These are phyloP conservation scores for Polypedilum pembai DNA, from an alignment of 1,140 invertebrate genomes.

Conservation along the genomic window DNA sequence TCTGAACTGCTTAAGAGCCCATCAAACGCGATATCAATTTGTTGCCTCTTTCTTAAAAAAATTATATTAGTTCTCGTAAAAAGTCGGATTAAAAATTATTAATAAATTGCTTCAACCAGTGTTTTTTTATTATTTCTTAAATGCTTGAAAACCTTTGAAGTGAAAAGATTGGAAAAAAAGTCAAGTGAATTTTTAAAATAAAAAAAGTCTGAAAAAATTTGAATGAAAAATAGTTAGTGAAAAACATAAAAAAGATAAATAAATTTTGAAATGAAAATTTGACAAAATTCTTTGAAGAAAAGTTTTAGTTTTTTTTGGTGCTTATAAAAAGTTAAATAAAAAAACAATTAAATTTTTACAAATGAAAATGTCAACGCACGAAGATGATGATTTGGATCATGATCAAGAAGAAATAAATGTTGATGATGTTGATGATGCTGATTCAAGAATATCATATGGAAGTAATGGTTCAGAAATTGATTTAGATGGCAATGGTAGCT, in stretches of 20 bases:
- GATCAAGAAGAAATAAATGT: conserved; percentile 55
- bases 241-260: not conserved
- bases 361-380: conserved; percentile 41
- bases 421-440: conserved; percentile 48
- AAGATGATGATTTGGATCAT: conserved; percentile 48
- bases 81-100: not conserved
- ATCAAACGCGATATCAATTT: not conserved
- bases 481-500: conserved; percentile 42
- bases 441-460: conserved; percentile 51
- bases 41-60: too few relatives aligned
- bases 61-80: too few relatives aligned
- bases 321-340: not conserved
- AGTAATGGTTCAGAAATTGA: conserved; percentile 46
- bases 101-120: not conserved
- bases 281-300: not conserved
- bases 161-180: not conserved
- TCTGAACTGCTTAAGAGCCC: not conserved
- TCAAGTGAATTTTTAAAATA: not conserved
- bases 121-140: not conserved
- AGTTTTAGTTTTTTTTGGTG: not conserved
- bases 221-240: not conserved
- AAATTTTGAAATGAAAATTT: not conserved
- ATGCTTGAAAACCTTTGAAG: conserved; percentile 21
- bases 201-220: not conserved
- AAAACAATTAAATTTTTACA: not conserved